phyloP scores from a whole-genome alignment of 2,113 vertebrate species.

The Lagopus muta region DNA sequence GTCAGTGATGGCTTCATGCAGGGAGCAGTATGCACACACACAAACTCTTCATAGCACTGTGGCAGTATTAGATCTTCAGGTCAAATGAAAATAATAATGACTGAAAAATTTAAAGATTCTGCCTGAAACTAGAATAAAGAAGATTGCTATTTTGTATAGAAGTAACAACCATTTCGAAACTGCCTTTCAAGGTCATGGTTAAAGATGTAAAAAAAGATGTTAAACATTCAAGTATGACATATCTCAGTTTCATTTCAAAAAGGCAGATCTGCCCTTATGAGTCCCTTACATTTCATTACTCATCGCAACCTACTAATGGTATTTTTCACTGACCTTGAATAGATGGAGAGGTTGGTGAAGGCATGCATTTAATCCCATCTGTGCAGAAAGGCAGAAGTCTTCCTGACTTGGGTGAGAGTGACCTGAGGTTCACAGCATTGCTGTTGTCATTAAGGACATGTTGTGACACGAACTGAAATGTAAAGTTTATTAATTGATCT shows the following conservation, averaged over 20 bases:
- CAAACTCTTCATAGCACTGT: background rate
- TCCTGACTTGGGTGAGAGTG: background rate
- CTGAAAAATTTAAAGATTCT: background rate
- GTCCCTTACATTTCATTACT: conserved; percentile 1
- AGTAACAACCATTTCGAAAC: background rate
- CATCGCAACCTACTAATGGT: background rate
- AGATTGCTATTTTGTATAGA: background rate
- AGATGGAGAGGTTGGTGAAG: background rate
- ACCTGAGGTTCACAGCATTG: background rate
- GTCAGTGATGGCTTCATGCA: background rate
- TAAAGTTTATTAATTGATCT: background rate
- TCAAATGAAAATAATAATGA: conserved; percentile 1
- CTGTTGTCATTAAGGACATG: background rate
- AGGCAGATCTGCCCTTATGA: background rate
- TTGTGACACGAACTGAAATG: background rate
- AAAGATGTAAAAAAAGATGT: background rate
- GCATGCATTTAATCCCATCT: background rate
- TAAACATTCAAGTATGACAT: background rate
- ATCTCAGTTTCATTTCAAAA: background rate
- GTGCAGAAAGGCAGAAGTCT: background rate
- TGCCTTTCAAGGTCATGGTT: background rate
- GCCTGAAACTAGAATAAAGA: background rate
- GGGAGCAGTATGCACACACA: background rate
- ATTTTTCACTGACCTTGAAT: background rate
- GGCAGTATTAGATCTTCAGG: background rate